phyloP scores from a whole-genome alignment of 2,888 invertebrate species.

The Anodontia alba region DNA sequence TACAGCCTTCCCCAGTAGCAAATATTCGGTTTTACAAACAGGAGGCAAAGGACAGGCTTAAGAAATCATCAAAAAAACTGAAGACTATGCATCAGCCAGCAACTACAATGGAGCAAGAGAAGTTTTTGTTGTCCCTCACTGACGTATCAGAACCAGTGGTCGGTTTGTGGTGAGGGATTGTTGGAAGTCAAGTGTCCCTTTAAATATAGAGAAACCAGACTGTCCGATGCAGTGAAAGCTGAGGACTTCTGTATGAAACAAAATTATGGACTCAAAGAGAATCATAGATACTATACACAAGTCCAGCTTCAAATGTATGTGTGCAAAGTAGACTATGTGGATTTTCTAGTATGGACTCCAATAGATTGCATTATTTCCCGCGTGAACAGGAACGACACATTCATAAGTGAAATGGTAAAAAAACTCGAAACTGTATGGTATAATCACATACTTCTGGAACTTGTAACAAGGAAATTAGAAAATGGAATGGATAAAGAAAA shows the following conservation, averaged over 20 bases:
- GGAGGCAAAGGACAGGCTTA: neutral
- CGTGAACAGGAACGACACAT: neutral
- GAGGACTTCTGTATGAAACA: conserved; percentile 20
- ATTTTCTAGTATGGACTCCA: conserved; percentile 21
- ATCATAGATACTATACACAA: conserved; percentile 36
- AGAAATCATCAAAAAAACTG: neutral
- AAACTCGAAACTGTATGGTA: neutral
- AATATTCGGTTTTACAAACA: neutral
- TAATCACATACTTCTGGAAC: neutral
- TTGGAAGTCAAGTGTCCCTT: conserved; percentile 15
- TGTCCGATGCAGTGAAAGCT: neutral
- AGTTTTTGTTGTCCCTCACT: too few species aligned
- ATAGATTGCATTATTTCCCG: neutral
- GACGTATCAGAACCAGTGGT: too few species aligned
- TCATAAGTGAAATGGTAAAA: neutral
- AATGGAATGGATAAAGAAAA: neutral
- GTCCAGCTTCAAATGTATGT: conserved; percentile 34
- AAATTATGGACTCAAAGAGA: conserved; percentile 23
- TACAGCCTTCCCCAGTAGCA: neutral
- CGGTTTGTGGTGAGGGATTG: neutral
- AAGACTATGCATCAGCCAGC: too few species aligned
- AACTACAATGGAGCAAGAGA: too few species aligned
- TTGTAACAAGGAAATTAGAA: neutral
- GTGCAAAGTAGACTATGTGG: neutral
- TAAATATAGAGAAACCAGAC: neutral